Evolutionary conservation across 2,888 invertebrate genomes (phyloP), one percentile per base, ranked within the genome.

Genomic region (Flabesymbios commensalis): DNA sequence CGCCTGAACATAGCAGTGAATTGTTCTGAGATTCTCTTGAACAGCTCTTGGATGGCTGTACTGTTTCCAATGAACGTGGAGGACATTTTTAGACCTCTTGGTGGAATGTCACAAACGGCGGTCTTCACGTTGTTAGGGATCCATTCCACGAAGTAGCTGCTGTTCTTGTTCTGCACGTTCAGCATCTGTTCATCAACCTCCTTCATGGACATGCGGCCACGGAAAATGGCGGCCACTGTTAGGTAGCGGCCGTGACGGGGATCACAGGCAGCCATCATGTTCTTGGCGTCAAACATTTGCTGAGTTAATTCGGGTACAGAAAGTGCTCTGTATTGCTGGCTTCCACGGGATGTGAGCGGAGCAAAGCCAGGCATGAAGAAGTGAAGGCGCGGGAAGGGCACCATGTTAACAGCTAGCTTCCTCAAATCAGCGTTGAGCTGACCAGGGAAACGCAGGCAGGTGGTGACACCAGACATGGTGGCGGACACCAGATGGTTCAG

Each of bases 301-400:
- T 76, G 76, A 7, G 77, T 78, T 42, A 79, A 71, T 53, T 79
- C 77, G 45, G 76, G 78, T 7, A 74, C 74, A 5, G 74, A 72
- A 32, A 74, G 64, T 10, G 74, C 74, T 22, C 73, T 66, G 69
- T 75, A 78, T 67, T 75, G 78, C 81, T 94, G 93, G 75, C 90
- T 93, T 71, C 24, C 93, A 74, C 93, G 88, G 1, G 91, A 91
- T 24, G 94, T 94, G 45, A 95, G 86, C 86, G 29, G 93, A 90
- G 75, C 93, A 87, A 86, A 94, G 89, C 92, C 94, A 53, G 92
- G 91, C 85, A 93, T 91, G 81, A 93, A 93, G 86, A 93, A 93
- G 80, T 93, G 92, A 51, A 93, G 85, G 70, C 92, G 89, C 63
- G 93, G 93, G 84, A 93, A 94, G 22, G 93, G 93, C 22, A 94